Evolutionary conservation across 1,140 invertebrate species (phyloP).

Genomic region (Piezodorus guildinii): DNA sequence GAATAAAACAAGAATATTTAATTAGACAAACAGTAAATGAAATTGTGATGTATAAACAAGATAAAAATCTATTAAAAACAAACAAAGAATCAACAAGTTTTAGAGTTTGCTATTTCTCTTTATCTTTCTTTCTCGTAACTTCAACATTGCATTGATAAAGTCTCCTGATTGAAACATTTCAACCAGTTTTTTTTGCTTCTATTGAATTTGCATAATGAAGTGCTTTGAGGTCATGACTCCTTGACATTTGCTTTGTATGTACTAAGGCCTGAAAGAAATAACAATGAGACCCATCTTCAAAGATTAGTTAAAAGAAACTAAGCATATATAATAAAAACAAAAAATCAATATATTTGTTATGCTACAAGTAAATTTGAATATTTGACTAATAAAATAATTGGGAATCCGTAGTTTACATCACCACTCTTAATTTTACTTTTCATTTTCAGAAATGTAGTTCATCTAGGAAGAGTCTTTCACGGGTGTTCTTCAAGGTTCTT

Average conservation of each 20-base stretch:
- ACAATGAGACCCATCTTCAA: neutral
- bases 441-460: too few species aligned
- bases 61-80: too few species aligned
- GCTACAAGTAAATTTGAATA: too few species aligned
- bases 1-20: too few species aligned
- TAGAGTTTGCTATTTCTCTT: neutral
- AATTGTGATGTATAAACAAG: too few species aligned
- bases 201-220: conserved; percentile 7
- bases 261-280: conserved; percentile 12
- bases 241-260: neutral
- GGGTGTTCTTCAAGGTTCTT: too few species aligned
- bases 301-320: neutral
- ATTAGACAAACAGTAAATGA: too few species aligned
- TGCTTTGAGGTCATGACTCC: neutral
- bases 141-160: neutral
- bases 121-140: neutral
- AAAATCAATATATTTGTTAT: neutral
- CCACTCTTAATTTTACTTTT: too few species aligned
- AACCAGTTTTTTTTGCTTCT: conserved; percentile 1
- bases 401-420: too few species aligned
- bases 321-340: neutral
- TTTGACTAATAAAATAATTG: too few species aligned
- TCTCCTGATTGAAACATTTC: conserved; percentile 11
- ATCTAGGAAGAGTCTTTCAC: too few species aligned
- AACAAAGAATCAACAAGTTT: too few species aligned